Conservation (phyloP, 2,113 vertebrate species). For the Rostratula benghalensis region DNA sequence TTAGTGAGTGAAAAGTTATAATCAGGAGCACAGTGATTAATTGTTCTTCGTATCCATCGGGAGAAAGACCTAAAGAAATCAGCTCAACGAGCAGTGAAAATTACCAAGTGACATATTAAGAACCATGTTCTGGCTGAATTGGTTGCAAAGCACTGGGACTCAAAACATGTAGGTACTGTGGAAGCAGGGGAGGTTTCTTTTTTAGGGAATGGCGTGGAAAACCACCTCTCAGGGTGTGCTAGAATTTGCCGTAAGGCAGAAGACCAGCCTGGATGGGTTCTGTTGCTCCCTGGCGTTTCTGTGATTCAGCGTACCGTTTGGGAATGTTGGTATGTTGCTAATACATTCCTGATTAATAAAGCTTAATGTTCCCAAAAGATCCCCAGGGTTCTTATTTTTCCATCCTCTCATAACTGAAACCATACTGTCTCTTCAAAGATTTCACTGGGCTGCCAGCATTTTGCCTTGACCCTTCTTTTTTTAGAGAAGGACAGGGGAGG, state of each 20-base stretch:
- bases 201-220: not conserved
- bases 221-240: not conserved
- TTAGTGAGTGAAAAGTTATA: not conserved
- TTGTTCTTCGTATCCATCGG: slow-evolving; percentile 49
- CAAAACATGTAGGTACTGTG: not conserved
- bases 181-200: not conserved
- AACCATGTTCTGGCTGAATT: not conserved
- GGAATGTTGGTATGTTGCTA: slow-evolving; percentile 28
- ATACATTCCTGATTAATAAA: slow-evolving; percentile 43
- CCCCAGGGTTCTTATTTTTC: slow-evolving; percentile 41
- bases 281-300: not conserved
- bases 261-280: not conserved
- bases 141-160: not conserved
- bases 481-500: not conserved
- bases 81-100: slow-evolving; percentile 4
- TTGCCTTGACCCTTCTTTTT: slow-evolving; percentile 24
- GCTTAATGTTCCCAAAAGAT: slow-evolving; percentile 15
- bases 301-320: not conserved
- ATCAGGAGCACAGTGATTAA: slow-evolving; percentile 50
- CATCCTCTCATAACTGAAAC: slow-evolving; percentile 33
- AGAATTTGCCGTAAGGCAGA: not conserved
- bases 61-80: slow-evolving; percentile 47
- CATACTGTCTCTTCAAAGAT: slow-evolving; percentile 6
- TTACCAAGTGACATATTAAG: not conserved
- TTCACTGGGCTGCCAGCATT: slow-evolving; percentile 7